phyloP scores from a whole-genome alignment of 1,140 invertebrate species.

The Macrostomum lignano region DNA sequence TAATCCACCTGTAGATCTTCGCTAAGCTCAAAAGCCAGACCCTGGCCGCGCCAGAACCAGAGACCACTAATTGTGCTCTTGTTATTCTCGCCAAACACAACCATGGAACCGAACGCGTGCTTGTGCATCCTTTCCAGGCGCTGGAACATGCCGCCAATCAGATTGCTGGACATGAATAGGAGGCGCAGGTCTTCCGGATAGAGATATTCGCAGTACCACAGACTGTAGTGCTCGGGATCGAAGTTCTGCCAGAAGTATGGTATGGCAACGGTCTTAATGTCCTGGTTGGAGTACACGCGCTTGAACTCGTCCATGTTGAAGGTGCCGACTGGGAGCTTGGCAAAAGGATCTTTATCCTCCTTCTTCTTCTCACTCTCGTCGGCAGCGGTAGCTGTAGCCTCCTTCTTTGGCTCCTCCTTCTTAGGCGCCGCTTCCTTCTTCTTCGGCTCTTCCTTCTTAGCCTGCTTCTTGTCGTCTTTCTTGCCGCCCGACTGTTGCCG shows the following conservation, averaged over 20 bases:
- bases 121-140: slow-evolving; percentile 89
- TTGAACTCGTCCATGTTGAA: slow-evolving; percentile 94
- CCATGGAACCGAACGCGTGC: slow-evolving; percentile 65
- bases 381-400: background rate
- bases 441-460: slow-evolving; percentile 25
- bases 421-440: slow-evolving; percentile 29
- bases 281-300: slow-evolving; percentile 78
- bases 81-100: slow-evolving; percentile 68
- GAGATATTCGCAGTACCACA: slow-evolving; percentile 90
- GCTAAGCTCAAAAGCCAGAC: slow-evolving; percentile 55
- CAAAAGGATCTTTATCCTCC: slow-evolving; percentile 2
- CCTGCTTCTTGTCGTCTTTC: slow-evolving; percentile 19
- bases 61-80: slow-evolving; percentile 72
- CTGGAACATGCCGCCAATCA: slow-evolving; percentile 85
- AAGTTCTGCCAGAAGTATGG: slow-evolving; percentile 97
- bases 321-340: slow-evolving; percentile 31
- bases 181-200: slow-evolving; percentile 65
- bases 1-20: slow-evolving; percentile 87
- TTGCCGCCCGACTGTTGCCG: slow-evolving; percentile 39
- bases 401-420: slow-evolving; percentile 5
- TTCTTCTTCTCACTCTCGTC: background rate
- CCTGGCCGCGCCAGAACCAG: slow-evolving; percentile 82
- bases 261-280: slow-evolving; percentile 53
- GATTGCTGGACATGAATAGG: slow-evolving; percentile 80
- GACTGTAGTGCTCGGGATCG: slow-evolving; percentile 76